Percentiles rank a stretch among this genome's conserved stretches.
These are phyloP conservation scores for Machaerirhynchus nigripectus DNA, from an alignment of 2,113 vertebrate genomes.

Conservation along the genomic window DNA sequence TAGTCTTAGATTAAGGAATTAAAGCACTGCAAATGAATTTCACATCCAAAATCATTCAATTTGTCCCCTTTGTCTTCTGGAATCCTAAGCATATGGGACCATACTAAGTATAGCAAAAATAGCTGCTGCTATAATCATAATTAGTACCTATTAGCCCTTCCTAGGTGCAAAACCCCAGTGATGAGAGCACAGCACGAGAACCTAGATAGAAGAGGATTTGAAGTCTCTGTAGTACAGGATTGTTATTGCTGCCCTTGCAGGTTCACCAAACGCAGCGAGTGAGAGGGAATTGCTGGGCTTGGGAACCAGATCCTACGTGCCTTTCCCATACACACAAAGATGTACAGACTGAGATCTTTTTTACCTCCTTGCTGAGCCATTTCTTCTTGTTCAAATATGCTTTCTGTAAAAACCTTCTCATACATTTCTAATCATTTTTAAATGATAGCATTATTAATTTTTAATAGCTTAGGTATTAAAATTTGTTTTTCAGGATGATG, in stretches of 20 bases:
- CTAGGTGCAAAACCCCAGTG: conserved; percentile 61
- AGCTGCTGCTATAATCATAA: conserved; percentile 61
- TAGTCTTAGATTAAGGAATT: conserved; percentile 71
- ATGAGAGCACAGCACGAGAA: conserved; percentile 35
- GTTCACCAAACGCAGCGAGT: conserved; percentile 22
- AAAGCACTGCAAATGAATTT: conserved; percentile 70
- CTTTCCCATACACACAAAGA: conserved; percentile 47
- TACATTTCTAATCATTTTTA: not conserved
- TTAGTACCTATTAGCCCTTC: conserved; percentile 56
- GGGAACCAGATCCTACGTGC: conserved; percentile 41
- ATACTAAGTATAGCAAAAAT: conserved; percentile 54
- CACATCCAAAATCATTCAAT: conserved; percentile 64
- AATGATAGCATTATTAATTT: not conserved
- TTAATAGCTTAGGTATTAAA: not conserved
- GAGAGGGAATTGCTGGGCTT: conserved; percentile 50
- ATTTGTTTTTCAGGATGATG: not conserved
- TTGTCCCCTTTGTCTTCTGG: conserved; percentile 59
- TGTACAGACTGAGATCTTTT: conserved; percentile 62
- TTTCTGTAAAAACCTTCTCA: not conserved
- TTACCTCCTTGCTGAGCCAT: conserved; percentile 4
- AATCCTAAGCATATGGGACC: conserved; percentile 64
- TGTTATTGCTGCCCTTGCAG: conserved; percentile 55
- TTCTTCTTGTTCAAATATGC: not conserved
- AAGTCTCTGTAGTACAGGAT: conserved; percentile 37
- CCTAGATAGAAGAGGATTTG: conserved; percentile 32